phyloP scores from a whole-genome alignment of 1,140 invertebrate genomes.

The Drosophila subobscura region DNA sequence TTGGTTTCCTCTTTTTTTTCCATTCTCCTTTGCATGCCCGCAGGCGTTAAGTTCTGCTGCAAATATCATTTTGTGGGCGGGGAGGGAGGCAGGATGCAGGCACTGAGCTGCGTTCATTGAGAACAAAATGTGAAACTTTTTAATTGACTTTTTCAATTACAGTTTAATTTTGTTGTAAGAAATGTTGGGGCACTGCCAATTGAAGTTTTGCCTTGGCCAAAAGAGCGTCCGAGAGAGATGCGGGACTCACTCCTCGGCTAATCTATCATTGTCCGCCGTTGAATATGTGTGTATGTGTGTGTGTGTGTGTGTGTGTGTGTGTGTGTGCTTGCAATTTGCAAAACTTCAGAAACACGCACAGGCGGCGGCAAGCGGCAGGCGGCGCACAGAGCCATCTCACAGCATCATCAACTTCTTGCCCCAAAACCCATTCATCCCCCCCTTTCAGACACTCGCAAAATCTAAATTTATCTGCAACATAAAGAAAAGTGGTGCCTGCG shows the following conservation, averaged over 20 bases:
- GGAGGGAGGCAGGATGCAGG: conserved; percentile 1
- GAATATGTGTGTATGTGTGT: conserved; percentile 26
- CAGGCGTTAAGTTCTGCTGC: conserved; percentile 44
- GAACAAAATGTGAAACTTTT: conserved; percentile 76
- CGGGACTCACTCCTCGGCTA: conserved; percentile 33
- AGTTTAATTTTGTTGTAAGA: conserved; percentile 80
- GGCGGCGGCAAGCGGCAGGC: background rate
- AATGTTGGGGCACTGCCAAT: conserved; percentile 69
- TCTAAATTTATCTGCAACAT: conserved; percentile 73
- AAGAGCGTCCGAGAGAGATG: background rate
- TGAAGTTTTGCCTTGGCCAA: conserved; percentile 65
- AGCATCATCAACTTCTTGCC: conserved; percentile 28
- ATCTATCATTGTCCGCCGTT: conserved; percentile 74
- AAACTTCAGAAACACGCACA: conserved; percentile 77
- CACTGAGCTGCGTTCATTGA: conserved; percentile 48
- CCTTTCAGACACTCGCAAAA: conserved; percentile 23
- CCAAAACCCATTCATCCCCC: background rate
- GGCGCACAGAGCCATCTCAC: conserved; percentile 5
- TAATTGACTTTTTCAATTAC: conserved; percentile 83
- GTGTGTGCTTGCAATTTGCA: conserved; percentile 68
- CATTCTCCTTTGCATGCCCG: conserved; percentile 18
- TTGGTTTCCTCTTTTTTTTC: conserved; percentile 3
- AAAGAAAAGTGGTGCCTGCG: too few relatives aligned
- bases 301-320: conserved; percentile 18
- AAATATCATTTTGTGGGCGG: conserved; percentile 27